Evolutionary conservation across 2,113 vertebrate genomes (phyloP).

Genomic region (Sphaerodactylus townsendi): DNA sequence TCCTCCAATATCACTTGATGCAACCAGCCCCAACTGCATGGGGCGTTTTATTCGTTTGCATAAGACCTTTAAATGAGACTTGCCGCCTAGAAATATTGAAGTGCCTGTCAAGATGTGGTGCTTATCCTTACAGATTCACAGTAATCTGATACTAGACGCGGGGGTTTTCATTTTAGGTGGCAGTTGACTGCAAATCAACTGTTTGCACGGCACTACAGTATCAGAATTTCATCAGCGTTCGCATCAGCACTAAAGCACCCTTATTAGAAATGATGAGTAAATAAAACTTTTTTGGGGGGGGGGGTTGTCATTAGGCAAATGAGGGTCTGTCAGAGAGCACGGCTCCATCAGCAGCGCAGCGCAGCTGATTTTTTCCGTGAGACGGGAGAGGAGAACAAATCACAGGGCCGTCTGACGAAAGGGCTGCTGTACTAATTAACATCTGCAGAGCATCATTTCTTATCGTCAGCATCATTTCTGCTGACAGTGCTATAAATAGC

Average conservation of each 20-base stretch:
- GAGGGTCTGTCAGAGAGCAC: slow-evolving; percentile 45
- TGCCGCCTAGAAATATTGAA: neutral
- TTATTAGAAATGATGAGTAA: slow-evolving; percentile 54
- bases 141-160: neutral
- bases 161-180: slow-evolving; percentile 1
- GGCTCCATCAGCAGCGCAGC: slow-evolving; percentile 59
- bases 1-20: neutral
- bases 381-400: slow-evolving; percentile 23
- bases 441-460: slow-evolving; percentile 43
- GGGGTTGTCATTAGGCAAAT: slow-evolving; percentile 16
- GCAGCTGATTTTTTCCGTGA: slow-evolving; percentile 45
- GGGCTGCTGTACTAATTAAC: slow-evolving; percentile 59
- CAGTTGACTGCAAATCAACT: slow-evolving; percentile 15
- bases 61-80: slow-evolving; percentile 1
- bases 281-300: neutral
- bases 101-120: neutral
- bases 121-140: neutral
- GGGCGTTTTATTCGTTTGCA: neutral
- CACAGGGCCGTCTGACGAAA: slow-evolving; percentile 41
- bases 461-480: slow-evolving; percentile 27
- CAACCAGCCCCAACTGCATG: neutral
- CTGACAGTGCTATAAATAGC: slow-evolving; percentile 43
- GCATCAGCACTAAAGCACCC: slow-evolving; percentile 35
- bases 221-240: slow-evolving; percentile 44
- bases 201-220: slow-evolving; percentile 32